Percentiles rank a stretch among this genome's conserved stretches.
Conservation (phyloP, 2,888 invertebrate species). For the Drosophila formosana region DNA sequence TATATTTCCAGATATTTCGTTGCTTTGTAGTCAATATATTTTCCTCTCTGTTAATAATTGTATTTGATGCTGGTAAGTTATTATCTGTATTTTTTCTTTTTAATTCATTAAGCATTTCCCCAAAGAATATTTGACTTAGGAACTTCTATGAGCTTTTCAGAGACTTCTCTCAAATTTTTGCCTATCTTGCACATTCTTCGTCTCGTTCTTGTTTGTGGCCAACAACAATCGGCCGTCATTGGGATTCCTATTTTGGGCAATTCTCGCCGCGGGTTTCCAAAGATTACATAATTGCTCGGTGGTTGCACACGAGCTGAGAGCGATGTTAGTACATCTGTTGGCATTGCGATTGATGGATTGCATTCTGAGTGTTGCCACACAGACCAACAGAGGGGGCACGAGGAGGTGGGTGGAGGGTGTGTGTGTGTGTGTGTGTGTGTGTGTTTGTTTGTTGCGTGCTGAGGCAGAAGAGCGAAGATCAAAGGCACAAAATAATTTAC, state of each 20-base stretch:
- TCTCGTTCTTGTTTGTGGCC: neutral
- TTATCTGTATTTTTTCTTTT: neutral
- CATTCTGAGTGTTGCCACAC: conserved; percentile 74
- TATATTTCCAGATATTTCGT: neutral
- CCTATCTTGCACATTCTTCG: neutral
- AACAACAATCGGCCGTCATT: conserved; percentile 9
- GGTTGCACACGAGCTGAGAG: conserved; percentile 42
- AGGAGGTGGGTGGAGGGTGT: neutral
- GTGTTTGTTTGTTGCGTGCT: conserved; percentile 1
- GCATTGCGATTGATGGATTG: conserved; percentile 69
- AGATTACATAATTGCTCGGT: conserved; percentile 58
- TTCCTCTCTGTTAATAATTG: neutral
- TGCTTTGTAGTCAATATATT: neutral
- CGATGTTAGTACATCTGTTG: conserved; percentile 28
- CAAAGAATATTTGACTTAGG: neutral
- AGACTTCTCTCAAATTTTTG: neutral
- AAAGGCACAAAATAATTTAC: conserved; percentile 60
- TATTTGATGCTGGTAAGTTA: neutral
- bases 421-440: neutral
- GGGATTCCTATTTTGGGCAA: conserved; percentile 25
- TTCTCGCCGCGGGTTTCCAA: conserved; percentile 44
- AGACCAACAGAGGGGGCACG: neutral
- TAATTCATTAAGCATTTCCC: neutral
- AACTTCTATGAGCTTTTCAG: neutral
- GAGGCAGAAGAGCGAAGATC: conserved; percentile 55